Conservation (phyloP, 2,888 invertebrate genomes). For the Epinotia demarniana region DNA sequence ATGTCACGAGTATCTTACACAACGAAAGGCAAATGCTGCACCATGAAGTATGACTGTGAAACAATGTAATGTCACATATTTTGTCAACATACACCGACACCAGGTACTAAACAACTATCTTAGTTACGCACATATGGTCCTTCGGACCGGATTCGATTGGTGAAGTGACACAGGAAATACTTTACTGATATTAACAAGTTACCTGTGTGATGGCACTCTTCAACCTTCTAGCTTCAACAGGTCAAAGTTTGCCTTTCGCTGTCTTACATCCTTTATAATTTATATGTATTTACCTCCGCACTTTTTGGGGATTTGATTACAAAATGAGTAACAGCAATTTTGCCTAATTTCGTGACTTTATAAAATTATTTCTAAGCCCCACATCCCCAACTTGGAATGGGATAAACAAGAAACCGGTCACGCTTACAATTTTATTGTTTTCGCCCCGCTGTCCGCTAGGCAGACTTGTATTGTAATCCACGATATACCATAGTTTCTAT, state of each 20-base stretch:
- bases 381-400: constrained; percentile 49
- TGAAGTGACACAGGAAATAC: not conserved
- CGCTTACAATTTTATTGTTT: constrained; percentile 65
- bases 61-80: not conserved
- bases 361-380: constrained; percentile 37
- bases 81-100: too few relatives aligned
- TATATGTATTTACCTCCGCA: too few relatives aligned
- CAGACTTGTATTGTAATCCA: constrained; percentile 61
- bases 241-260: not conserved
- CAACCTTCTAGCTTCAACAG: not conserved
- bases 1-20: too few relatives aligned
- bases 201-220: not conserved
- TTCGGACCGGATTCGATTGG: not conserved
- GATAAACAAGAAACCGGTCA: constrained; percentile 61
- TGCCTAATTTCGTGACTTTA: constrained; percentile 20
- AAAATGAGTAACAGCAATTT: not conserved
- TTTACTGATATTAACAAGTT: not conserved
- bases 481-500: constrained; percentile 71
- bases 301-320: not conserved
- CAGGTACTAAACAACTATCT: not conserved
- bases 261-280: too few relatives aligned
- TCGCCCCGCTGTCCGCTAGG: constrained; percentile 62
- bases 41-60: not conserved
- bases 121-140: not conserved
- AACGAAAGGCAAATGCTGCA: too few relatives aligned